Conservation (phyloP, 2,113 vertebrate species). For the Pipa parva region DNA sequence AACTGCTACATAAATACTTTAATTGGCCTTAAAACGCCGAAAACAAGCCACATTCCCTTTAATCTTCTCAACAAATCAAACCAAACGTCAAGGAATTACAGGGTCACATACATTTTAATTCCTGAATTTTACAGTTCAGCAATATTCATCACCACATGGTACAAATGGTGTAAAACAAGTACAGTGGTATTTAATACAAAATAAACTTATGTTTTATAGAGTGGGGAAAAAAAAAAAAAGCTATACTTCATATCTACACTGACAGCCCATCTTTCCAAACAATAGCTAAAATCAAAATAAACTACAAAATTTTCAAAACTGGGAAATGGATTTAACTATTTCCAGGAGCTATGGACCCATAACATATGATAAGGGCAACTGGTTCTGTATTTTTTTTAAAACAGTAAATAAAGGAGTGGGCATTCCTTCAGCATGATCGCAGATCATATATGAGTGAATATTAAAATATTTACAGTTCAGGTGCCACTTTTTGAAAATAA, state of each 20-base stretch:
- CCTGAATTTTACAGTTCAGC: constrained; percentile 84
- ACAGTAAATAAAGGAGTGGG: constrained; percentile 46
- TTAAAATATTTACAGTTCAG: constrained; percentile 74
- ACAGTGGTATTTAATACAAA: constrained; percentile 94
- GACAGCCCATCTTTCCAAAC: constrained; percentile 75
- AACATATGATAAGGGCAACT: constrained; percentile 65
- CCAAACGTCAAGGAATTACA: constrained; percentile 74
- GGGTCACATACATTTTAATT: constrained; percentile 98
- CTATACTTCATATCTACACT: constrained; percentile 81
- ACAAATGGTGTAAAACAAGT: constrained; percentile 94
- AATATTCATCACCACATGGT: constrained; percentile 89
- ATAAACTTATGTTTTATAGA: constrained; percentile 81
- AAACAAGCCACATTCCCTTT: too few relatives aligned
- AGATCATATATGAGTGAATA: constrained; percentile 68
- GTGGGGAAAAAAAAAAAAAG: constrained; percentile 49
- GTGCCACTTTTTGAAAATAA: constrained; percentile 59
- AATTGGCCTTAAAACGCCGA: too few relatives aligned
- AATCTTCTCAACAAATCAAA: constrained; percentile 61
- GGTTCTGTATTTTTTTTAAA: constrained; percentile 52
- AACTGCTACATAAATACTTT: too few relatives aligned
- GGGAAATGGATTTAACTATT: constrained; percentile 69
- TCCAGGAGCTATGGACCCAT: constrained; percentile 71
- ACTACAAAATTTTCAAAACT: constrained; percentile 72
- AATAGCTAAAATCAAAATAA: constrained; percentile 74
- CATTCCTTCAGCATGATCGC: constrained; percentile 61